Percentiles rank a stretch among this genome's conserved stretches.
These are phyloP conservation scores for Phyllotreta cruciferae DNA, from an alignment of 2,888 invertebrate species.

Conservation along the genomic window DNA sequence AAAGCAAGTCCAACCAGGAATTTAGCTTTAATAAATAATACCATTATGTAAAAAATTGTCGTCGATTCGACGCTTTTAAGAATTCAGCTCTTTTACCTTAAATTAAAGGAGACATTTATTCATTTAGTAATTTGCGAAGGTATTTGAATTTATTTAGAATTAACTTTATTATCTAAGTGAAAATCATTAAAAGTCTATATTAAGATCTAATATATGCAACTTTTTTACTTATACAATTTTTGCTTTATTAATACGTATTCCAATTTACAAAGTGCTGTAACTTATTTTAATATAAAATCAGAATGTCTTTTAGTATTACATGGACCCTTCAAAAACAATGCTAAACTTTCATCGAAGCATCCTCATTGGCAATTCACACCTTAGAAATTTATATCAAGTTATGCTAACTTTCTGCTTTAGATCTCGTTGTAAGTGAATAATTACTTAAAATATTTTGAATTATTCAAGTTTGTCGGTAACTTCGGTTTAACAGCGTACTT, in stretches of 20 bases:
- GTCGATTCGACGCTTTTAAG: no score
- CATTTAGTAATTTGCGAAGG: no score
- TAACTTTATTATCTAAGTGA: no score
- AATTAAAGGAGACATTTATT: no score
- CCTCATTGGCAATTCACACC: constrained; percentile 23
- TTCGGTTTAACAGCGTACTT: neutral
- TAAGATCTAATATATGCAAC: neutral
- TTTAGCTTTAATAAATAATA: constrained; percentile 1
- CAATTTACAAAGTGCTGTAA: constrained; percentile 8
- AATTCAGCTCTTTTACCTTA: no score
- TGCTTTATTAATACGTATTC: neutral
- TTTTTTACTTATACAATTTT: neutral
- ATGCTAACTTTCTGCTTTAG: constrained; percentile 13
- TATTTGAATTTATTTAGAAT: no score
- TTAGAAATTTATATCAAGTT: constrained; percentile 20
- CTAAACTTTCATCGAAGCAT: constrained; percentile 19
- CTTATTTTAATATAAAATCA: constrained; percentile 15
- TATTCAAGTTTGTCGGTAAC: constrained; percentile 18
- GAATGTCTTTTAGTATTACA: neutral
- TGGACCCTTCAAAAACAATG: constrained; percentile 10
- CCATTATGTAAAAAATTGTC: no score
- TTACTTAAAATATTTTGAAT: constrained; percentile 16
- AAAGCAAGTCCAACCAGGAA: constrained; percentile 2
- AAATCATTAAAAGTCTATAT: no score
- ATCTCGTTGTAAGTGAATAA: constrained; percentile 21